Percentiles rank a stretch among this genome's conserved stretches.
Evolutionary conservation across 2,888 invertebrate species (phyloP).

Genomic region (Plutella xylostella): DNA sequence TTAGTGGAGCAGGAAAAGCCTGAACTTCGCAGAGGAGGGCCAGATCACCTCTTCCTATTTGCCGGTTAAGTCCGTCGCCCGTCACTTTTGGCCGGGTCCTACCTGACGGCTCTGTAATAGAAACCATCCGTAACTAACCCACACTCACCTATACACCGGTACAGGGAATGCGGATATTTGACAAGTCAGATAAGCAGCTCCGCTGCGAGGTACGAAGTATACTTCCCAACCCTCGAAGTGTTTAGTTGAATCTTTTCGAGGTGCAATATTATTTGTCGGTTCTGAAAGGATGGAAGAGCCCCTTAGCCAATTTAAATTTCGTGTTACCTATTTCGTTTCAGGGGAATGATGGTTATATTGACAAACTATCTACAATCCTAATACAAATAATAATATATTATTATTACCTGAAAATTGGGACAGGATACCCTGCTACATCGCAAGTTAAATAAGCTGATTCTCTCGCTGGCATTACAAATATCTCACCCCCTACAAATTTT

Average conservation of each 20-base stretch:
- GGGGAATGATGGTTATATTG: too few relatives aligned
- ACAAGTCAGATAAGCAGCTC: constrained; percentile 73
- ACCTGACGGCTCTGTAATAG: constrained; percentile 75
- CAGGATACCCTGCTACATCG: constrained; percentile 66
- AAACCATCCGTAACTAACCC: constrained; percentile 71
- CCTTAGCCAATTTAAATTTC: constrained; percentile 3
- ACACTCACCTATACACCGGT: constrained; percentile 79
- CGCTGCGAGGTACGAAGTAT: constrained; percentile 56
- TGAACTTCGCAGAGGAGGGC: constrained; percentile 83
- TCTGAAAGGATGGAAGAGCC: constrained; percentile 40
- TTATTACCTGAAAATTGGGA: constrained; percentile 65
- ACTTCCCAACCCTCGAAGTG: constrained; percentile 76
- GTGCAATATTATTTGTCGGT: constrained; percentile 73
- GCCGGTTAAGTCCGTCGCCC: constrained; percentile 71
- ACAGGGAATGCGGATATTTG: constrained; percentile 77
- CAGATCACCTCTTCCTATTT: constrained; percentile 57
- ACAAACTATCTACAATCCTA: too few relatives aligned
- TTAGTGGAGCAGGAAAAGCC: constrained; percentile 80
- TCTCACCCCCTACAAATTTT: constrained; percentile 45
- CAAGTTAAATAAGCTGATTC: constrained; percentile 59
- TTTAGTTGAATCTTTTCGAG: constrained; percentile 68
- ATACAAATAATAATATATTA: too few relatives aligned
- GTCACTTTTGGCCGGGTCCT: constrained; percentile 77
- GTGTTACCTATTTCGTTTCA: too few relatives aligned
- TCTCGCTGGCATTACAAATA: constrained; percentile 45